Percentiles rank a stretch among this genome's conserved stretches.
Evolutionary conservation across 2,113 vertebrate genomes (phyloP).

Genomic region (Excalfactoria chinensis): DNA sequence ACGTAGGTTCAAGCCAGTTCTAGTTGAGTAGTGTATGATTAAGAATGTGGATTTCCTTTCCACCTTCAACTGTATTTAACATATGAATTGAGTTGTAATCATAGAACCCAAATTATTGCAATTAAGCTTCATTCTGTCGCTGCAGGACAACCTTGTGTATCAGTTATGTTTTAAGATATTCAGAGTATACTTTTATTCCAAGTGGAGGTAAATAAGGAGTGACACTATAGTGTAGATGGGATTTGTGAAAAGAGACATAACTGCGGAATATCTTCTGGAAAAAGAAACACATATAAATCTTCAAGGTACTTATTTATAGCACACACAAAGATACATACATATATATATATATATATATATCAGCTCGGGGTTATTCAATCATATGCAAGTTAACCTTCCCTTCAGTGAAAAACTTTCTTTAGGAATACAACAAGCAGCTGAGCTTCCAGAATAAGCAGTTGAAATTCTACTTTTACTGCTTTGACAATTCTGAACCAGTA

Average conservation of each 20-base stretch:
- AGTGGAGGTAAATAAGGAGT: conserved; percentile 55
- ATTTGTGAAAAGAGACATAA: conserved; percentile 38
- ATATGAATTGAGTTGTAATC: not conserved
- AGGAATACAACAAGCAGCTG: not conserved
- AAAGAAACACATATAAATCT: conserved; percentile 35
- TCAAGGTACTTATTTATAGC: conserved; percentile 43
- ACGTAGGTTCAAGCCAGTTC: not conserved
- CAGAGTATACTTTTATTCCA: not conserved
- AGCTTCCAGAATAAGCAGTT: not conserved
- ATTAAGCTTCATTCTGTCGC: not conserved
- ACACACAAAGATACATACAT: not conserved
- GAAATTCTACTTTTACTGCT: conserved; percentile 26
- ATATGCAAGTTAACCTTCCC: not conserved
- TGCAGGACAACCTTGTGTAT: conserved; percentile 2
- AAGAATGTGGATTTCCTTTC: conserved; percentile 11
- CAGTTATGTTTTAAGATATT: conserved; percentile 2
- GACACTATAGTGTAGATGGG: conserved; percentile 47
- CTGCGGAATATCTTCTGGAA: conserved; percentile 46
- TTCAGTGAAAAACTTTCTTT: conserved; percentile 25
- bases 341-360: not conserved
- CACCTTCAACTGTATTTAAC: not conserved
- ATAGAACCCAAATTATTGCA: conserved; percentile 4
- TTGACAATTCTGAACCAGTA: conserved; percentile 21
- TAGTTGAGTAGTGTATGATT: not conserved
- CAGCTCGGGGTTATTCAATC: conserved; percentile 19